Conservation (phyloP, 64 coral and sea anemone species). For the Montipora efflorescens region DNA sequence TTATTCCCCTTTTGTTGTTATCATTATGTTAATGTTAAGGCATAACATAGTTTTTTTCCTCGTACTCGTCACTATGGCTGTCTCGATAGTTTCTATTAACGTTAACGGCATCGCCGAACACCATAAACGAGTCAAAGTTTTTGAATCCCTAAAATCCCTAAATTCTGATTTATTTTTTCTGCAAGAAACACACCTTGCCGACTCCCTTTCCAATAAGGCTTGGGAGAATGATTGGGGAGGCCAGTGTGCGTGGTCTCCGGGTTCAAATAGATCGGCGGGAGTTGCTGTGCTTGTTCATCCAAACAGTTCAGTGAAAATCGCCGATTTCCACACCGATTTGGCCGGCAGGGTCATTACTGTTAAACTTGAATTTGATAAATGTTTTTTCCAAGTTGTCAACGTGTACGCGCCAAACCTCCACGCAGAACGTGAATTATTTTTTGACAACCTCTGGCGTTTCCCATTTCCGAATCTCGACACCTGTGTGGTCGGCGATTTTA, state of each 20-base stretch:
- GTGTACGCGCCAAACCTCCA: neutral
- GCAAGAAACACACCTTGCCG: neutral
- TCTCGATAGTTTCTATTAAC: neutral
- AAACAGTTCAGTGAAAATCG: neutral
- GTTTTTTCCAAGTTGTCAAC: neutral
- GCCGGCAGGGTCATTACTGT: neutral
- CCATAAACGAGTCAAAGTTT: too few relatives aligned
- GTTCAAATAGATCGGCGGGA: neutral
- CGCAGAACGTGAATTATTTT: neutral
- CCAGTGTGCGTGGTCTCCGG: neutral
- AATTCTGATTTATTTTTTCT: neutral
- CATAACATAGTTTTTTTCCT: too few relatives aligned
- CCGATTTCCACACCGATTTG: neutral
- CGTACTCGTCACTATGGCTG: too few relatives aligned
- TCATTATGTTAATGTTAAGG: accelerated
- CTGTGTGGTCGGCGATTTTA: neutral
- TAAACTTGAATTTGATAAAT: neutral
- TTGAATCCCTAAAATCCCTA: too few relatives aligned
- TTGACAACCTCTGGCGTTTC: neutral
- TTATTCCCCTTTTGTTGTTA: too few relatives aligned
- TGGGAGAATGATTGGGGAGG: constrained; percentile 27
- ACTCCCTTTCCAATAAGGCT: too few relatives aligned
- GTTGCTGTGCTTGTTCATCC: neutral
- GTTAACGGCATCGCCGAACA: neutral
- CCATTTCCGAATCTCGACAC: neutral